These are phyloP conservation scores for Heliconius nattereri DNA, from an alignment of 1,140 invertebrate species.

Conservation along the genomic window DNA sequence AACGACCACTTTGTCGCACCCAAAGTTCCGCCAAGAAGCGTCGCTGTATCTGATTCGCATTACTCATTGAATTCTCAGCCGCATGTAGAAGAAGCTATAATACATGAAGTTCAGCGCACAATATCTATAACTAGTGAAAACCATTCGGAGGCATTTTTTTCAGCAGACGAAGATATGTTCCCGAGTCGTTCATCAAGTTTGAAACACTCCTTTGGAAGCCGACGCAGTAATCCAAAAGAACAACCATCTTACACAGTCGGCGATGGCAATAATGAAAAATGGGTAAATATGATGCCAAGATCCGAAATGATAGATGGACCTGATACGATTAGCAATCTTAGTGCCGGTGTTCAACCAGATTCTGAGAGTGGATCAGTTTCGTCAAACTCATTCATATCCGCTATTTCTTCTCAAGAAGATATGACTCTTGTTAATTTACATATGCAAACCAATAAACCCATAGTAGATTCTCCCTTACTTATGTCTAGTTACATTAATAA, in stretches of 20 bases:
- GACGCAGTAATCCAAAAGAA: slow-evolving; percentile 72
- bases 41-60: slow-evolving; percentile 83
- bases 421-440: slow-evolving; percentile 96
- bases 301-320: slow-evolving; percentile 61
- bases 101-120: slow-evolving; percentile 87
- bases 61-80: slow-evolving; percentile 83
- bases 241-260: slow-evolving; percentile 66
- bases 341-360: slow-evolving; percentile 72
- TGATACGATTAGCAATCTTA: slow-evolving; percentile 73
- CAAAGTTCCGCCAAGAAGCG: slow-evolving; percentile 70
- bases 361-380: slow-evolving; percentile 88
- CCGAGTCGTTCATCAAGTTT: slow-evolving; percentile 85
- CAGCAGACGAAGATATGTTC: slow-evolving; percentile 92
- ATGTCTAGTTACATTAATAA: slow-evolving; percentile 97
- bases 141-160: slow-evolving; percentile 94
- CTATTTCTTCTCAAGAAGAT: slow-evolving; percentile 96
- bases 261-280: slow-evolving; percentile 69
- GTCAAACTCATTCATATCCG: slow-evolving; percentile 94
- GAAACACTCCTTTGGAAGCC: slow-evolving; percentile 82
- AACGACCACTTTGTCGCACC: slow-evolving; percentile 59
- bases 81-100: slow-evolving; percentile 79
- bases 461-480: slow-evolving; percentile 94
- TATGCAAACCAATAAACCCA: slow-evolving; percentile 97
- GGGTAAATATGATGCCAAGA: slow-evolving; percentile 63
- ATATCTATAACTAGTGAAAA: slow-evolving; percentile 94